Conservation (phyloP, 1,140 invertebrate genomes). For the Lordiphosa stackelbergi region DNA sequence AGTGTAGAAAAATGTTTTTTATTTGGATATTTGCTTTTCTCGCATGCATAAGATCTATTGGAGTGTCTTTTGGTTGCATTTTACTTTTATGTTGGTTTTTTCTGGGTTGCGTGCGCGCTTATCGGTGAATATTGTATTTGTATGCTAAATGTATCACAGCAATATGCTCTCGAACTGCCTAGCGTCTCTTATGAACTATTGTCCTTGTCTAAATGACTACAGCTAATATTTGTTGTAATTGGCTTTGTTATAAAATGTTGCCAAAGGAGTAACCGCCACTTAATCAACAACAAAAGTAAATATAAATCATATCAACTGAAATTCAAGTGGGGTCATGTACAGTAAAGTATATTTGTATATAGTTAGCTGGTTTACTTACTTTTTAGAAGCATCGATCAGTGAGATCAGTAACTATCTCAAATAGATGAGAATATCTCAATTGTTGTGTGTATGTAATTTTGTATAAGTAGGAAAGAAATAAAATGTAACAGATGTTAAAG, state of each 20-base stretch:
- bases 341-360: slow-evolving; percentile 7
- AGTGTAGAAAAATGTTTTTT: too few species aligned
- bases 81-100: slow-evolving; percentile 10
- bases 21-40: too few species aligned
- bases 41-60: slow-evolving; percentile 8
- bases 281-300: slow-evolving; percentile 18
- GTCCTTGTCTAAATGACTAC: slow-evolving; percentile 57
- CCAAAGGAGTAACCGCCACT: slow-evolving; percentile 20
- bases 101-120: slow-evolving; percentile 24
- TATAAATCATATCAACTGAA: slow-evolving; percentile 23
- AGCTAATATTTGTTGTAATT: slow-evolving; percentile 20
- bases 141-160: slow-evolving; percentile 75
- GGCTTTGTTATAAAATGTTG: slow-evolving; percentile 39
- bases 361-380: slow-evolving; percentile 58
- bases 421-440: slow-evolving; percentile 68
- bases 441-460: slow-evolving; percentile 58
- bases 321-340: slow-evolving; percentile 24
- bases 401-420: slow-evolving; percentile 63
- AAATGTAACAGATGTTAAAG: slow-evolving; percentile 66
- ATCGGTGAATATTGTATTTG: slow-evolving; percentile 46
- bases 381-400: slow-evolving; percentile 70
- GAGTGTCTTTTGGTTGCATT: slow-evolving; percentile 3
- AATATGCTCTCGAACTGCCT: slow-evolving; percentile 73
- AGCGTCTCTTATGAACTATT: slow-evolving; percentile 65
- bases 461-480: slow-evolving; percentile 60